A percentile compares a stretch with the other conserved stretches of the same genome.
Conservation (phyloP, 1,140 invertebrate genomes). For the Magallana angulata region DNA sequence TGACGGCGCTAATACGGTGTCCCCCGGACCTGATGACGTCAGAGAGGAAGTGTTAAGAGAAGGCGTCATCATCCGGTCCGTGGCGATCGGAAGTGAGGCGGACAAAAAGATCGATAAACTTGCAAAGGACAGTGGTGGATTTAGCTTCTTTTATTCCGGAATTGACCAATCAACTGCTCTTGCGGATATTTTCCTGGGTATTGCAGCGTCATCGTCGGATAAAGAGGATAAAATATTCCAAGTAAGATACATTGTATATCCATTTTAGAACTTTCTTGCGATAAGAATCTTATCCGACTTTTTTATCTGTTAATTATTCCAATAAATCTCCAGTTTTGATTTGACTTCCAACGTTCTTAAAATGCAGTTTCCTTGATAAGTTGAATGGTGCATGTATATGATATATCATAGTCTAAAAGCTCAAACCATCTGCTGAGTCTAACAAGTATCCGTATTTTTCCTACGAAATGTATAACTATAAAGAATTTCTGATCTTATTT, state of each 20-base stretch:
- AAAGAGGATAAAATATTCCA: background rate
- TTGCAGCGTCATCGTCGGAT: background rate
- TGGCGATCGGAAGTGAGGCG: conserved; percentile 12
- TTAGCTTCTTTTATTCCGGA: conserved; percentile 23
- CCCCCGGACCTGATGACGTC: background rate
- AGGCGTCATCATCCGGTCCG: background rate
- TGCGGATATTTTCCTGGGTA: background rate
- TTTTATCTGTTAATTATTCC: too few species aligned
- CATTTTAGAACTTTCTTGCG: too few species aligned
- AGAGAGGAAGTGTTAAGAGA: background rate
- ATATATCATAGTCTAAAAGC: too few species aligned
- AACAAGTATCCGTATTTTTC: too few species aligned
- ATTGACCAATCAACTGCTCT: conserved; percentile 7
- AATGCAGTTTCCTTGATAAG: too few species aligned
- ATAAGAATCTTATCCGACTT: too few species aligned
- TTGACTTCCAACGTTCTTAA: too few species aligned
- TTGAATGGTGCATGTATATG: too few species aligned
- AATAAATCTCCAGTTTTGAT: too few species aligned
- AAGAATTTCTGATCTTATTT: background rate
- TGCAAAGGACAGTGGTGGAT: conserved; percentile 24
- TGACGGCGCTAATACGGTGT: conserved; percentile 4
- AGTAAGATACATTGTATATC: background rate
- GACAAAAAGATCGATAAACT: conserved; percentile 1
- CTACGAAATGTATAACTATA: too few species aligned
- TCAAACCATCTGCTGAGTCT: too few species aligned